Base-by-base conservation (phyloP, 92 coral and sea anemone species). In the Bergia sp. region DNA sequence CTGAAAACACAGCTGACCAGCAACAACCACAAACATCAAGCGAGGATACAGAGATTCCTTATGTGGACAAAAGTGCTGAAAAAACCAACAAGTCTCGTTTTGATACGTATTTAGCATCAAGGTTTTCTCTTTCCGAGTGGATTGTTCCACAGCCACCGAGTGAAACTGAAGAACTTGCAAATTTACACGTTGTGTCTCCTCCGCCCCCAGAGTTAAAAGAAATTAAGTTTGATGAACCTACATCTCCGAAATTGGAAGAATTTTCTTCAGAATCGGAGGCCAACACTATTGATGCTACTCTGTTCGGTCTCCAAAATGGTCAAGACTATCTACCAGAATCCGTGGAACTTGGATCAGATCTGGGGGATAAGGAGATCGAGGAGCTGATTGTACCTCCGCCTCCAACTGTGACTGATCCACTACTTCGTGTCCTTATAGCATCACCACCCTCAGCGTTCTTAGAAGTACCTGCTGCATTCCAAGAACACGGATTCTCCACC, bases 121-220 rank as follows among this genome's bases (percentile, higher is more conserved):
- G 89, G 39, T 82, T 86, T 71, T 94, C 92, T 6, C 92, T 91
- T 1, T 80, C 93, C 69, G 86, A 91, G 8, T 95, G 98, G 98
- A 86, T 93, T 88, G 89, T 95, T 41, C 98, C 98, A 43, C 82
- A 93, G 58, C 98, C 98, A 10, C 96, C 98, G 15, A 67, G 92
- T 58, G 90, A 89, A 37, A 95, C 96, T 0, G 91, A 90, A 23
- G 92, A 93, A 85, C 92, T 95, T 16, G 55, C 82, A 55, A 93
- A 95, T 73, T 85, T 95, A 50, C 88, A n/a, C 21, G 89, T 95
- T 15, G 96, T 89, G 58, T 86, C 96, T 41, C 94, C 98, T 9
- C 98, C 96, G 36, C 98, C 98, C 5, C 36, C 87, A 47, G 87
- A 84, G 50, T 72, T 67, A 3, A 74, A 50, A 49, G 87, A 84